Evolutionary conservation across 2,113 vertebrate species (phyloP), one percentile per base, ranked within the genome.

Genomic region (Brienomyrus brachyistius): DNA sequence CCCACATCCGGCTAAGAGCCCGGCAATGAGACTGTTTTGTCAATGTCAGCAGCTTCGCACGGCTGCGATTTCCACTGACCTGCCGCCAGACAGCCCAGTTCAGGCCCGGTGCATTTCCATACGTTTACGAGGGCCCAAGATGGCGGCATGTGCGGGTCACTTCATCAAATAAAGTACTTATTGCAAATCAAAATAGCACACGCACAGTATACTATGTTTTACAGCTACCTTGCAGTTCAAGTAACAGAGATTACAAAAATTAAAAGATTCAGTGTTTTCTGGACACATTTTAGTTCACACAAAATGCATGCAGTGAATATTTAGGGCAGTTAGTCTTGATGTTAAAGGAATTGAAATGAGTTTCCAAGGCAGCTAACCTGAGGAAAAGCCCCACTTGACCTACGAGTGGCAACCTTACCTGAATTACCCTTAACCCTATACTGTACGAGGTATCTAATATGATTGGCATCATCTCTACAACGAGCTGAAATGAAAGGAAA

Each of bases 21-120:
- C 70, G 93, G 91, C 92, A 94, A 94, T 94, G 91, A 95, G 95
- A 93, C 93, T 90, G 62, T 95, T 95, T 95, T 96, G 91, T 94
- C 92, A 93, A 91, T 95, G 94, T 96, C 93, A 95, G 94, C 93
- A 95, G 90, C 94, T 92, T 95, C 91, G 51, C 31, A 95, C 94
- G 94, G 90, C 92, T 93, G 94, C 95, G 93, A 95, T 94, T 95
- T 95, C 92, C 93, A 93, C 92, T 88, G 82, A 90, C 91, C 62
- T 88, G 50, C 52, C 15, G 91, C 91, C 95, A 91, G 88, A 93
- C 90, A 93, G 83, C 92, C 91, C 93, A 91, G 93, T 47, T 91
- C 91, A 51, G 47, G 21, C 21, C 50, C 50, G 27, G 27, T 11
- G 15, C 48, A 51, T 52, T 86, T 31, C 31, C 23, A 17, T 8